Evolutionary conservation across 2,113 vertebrate species (phyloP).

Genomic region (Uria lomvia): DNA sequence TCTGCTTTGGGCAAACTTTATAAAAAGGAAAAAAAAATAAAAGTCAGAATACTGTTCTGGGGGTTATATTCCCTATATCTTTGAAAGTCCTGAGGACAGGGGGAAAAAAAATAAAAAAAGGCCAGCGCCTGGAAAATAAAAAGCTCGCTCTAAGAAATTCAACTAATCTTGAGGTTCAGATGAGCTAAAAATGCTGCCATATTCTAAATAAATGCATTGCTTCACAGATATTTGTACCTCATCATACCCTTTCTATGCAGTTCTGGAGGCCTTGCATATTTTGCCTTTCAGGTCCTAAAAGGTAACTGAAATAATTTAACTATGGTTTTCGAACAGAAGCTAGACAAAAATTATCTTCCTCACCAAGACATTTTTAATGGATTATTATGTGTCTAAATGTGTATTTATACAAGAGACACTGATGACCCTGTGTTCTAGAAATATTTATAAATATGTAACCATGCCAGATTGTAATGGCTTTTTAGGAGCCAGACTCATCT

Average conservation of each 20-base stretch:
- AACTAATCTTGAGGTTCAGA: background rate
- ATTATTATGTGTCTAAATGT: background rate
- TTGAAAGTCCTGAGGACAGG: background rate
- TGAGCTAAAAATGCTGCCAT: background rate
- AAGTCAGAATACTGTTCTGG: conserved; percentile 40
- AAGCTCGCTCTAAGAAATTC: background rate
- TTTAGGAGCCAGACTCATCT: background rate
- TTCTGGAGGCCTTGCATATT: background rate
- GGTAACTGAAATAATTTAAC: background rate
- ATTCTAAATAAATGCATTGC: background rate
- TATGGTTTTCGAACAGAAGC: background rate
- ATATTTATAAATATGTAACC: background rate
- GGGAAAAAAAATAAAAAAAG: background rate
- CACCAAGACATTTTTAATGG: background rate
- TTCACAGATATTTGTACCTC: background rate
- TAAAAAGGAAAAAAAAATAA: conserved; percentile 43
- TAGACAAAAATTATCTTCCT: background rate
- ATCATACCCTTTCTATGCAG: background rate
- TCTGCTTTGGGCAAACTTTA: conserved; percentile 80
- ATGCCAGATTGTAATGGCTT: background rate
- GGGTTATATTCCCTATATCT: background rate
- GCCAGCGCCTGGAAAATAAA: background rate
- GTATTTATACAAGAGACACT: background rate
- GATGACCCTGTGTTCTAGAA: background rate
- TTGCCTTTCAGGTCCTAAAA: background rate